Evolutionary conservation across 2,888 invertebrate genomes (phyloP), one percentile per base, ranked within the genome.

Genomic region (Andrena minutula): DNA sequence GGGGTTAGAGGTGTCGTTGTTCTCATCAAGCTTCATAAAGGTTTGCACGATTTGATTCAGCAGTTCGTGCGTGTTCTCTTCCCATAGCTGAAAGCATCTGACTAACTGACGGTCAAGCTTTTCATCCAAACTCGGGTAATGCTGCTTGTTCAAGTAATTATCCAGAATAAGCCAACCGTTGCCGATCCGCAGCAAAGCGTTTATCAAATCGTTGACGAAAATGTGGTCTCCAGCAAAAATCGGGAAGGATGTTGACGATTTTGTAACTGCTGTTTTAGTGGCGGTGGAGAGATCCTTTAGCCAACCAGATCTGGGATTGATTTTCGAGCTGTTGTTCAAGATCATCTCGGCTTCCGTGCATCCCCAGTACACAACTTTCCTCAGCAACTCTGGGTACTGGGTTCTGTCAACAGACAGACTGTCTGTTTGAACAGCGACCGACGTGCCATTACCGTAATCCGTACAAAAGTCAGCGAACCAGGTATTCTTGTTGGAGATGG

Each of bases 101-200:
- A 87, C 76, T 58, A 93, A 77, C 23, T 91, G 89, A 2, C 70
- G 69, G 53, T 92, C 91, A 51, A 88, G 87, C 64, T 92, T 93
- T 4, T 90, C 89, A 8, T 82, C 75, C 0, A 93, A 73, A 72
- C 84, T 90, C 0, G 92, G 90, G 73, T 91, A 90, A 10, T 92
- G 91, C 28, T 92, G 92, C 70, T 93, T 93, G 85, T 93, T 93
- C 2, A 93, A 65, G 66, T 93, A 93, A 74, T 93, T 93, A 56
- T 93, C 93, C 8, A 93, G 88, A 16, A 92, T 86, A 2, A 93
- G 89, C 93, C 93, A 93, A 2, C 92, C 93, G 65, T 93, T 93
- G 75, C 91, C 91, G 64, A 93, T 90, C 30, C 93, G 89, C 8
- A 93, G 30, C 23, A 92, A 81, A 2, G 92, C 90, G 56, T 91